Conservation (phyloP, 2,888 invertebrate genomes). For the Chouioia cunea region DNA sequence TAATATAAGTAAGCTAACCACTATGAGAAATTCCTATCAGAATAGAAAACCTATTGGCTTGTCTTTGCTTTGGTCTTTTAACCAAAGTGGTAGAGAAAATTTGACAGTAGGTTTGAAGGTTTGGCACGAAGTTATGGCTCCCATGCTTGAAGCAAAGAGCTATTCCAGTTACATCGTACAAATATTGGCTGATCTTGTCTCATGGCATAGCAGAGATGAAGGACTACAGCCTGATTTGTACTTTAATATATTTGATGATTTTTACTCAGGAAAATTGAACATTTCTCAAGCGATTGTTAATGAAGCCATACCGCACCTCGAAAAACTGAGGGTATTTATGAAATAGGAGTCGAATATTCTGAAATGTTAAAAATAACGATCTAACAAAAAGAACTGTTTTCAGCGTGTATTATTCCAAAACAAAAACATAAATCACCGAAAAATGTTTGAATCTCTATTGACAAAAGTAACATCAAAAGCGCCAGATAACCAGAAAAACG, state of each 20-base stretch:
- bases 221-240: conserved; percentile 69
- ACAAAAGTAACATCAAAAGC: conserved; percentile 74
- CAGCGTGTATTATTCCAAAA: conserved; percentile 62
- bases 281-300: conserved; percentile 72
- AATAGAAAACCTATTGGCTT: conserved; percentile 81
- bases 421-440: conserved; percentile 64
- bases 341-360: conserved; percentile 21
- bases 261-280: conserved; percentile 73
- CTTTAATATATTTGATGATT: conserved; percentile 73
- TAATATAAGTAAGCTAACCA: conserved; percentile 75
- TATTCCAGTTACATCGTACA: conserved; percentile 77
- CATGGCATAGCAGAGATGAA: conserved; percentile 67
- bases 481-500: conserved; percentile 70
- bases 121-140: conserved; percentile 82
- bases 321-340: conserved; percentile 73
- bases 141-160: conserved; percentile 79
- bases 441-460: conserved; percentile 76
- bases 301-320: conserved; percentile 71
- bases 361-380: conserved; percentile 4
- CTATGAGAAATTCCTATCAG: conserved; percentile 80
- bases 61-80: conserved; percentile 82
- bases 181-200: conserved; percentile 73
- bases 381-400: conserved; percentile 54
- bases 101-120: conserved; percentile 78
- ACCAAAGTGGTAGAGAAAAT: conserved; percentile 78